Evolutionary conservation across 2,113 vertebrate species (phyloP).

Genomic region (Lycaon pictus): DNA sequence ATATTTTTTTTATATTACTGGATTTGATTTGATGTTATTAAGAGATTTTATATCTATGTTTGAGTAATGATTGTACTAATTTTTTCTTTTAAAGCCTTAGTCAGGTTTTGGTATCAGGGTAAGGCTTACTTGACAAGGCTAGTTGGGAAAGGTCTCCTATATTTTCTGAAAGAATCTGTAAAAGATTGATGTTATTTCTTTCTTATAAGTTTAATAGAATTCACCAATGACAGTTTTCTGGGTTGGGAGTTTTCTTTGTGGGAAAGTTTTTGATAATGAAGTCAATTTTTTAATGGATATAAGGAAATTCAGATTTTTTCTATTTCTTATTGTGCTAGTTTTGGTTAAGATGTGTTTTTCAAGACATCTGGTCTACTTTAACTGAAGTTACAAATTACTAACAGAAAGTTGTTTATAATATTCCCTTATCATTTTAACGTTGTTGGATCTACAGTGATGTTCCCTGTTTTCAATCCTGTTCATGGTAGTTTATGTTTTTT

Average conservation of each 20-base stretch:
- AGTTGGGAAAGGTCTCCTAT: background rate
- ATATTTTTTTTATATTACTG: background rate
- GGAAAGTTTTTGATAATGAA: background rate
- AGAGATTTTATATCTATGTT: background rate
- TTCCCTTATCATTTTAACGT: background rate
- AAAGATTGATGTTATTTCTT: background rate
- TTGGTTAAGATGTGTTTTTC: background rate
- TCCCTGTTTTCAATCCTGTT: background rate
- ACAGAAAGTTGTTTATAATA: background rate
- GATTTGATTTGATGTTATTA: background rate
- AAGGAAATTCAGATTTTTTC: slow-evolving; percentile 24
- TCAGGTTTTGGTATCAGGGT: background rate
- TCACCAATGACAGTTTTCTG: background rate
- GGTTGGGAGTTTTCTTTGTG: background rate
- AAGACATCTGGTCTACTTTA: background rate
- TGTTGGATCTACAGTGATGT: background rate
- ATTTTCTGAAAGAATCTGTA: slow-evolving; percentile 20
- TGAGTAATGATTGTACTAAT: background rate
- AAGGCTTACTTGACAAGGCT: background rate
- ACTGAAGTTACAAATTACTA: background rate
- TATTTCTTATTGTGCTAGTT: background rate
- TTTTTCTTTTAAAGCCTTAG: background rate
- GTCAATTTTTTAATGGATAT: background rate
- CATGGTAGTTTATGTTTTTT: background rate
- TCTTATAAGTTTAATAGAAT: background rate